Evolutionary conservation across 2,113 vertebrate genomes (phyloP).

Genomic region (Oncorhynchus nerka): DNA sequence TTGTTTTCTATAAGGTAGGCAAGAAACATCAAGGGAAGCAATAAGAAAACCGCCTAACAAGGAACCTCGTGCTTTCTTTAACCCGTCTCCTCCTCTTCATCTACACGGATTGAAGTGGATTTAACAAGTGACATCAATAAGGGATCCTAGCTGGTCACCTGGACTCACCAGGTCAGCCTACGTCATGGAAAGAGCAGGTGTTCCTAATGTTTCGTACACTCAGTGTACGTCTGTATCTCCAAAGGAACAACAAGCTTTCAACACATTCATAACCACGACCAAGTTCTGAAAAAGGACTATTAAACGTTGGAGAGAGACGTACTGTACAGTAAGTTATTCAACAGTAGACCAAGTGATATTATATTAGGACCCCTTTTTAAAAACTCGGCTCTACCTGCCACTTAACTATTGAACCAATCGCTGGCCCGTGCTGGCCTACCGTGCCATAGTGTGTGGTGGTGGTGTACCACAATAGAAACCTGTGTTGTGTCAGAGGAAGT

Average conservation of each 20-base stretch:
- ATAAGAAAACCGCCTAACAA: background rate
- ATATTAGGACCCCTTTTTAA: slow-evolving; percentile 38
- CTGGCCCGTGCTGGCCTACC: slow-evolving; percentile 17
- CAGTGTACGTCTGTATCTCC: background rate
- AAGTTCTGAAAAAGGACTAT: slow-evolving; percentile 4
- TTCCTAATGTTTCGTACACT: too few relatives aligned
- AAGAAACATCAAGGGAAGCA: background rate
- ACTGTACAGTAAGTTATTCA: background rate
- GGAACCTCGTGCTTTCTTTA: background rate
- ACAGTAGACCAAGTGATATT: slow-evolving; percentile 35
- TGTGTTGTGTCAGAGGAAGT: slow-evolving; percentile 23
- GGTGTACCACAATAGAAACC: slow-evolving; percentile 22
- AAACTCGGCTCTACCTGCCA: slow-evolving; percentile 28
- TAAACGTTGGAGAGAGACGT: background rate
- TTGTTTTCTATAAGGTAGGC: background rate
- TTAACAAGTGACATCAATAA: too few relatives aligned
- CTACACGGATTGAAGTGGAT: too few relatives aligned
- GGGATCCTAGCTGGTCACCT: too few relatives aligned
- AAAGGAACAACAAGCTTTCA: background rate
- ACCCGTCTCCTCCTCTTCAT: too few relatives aligned
- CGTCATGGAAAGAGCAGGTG: too few relatives aligned
- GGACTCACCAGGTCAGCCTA: too few relatives aligned
- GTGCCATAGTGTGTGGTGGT: slow-evolving; percentile 34
- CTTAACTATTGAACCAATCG: slow-evolving; percentile 56
- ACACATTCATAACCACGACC: background rate